These are phyloP conservation scores for Zoanthus sociatus DNA, from an alignment of 92 coral and sea anemone species.

Conservation along the genomic window DNA sequence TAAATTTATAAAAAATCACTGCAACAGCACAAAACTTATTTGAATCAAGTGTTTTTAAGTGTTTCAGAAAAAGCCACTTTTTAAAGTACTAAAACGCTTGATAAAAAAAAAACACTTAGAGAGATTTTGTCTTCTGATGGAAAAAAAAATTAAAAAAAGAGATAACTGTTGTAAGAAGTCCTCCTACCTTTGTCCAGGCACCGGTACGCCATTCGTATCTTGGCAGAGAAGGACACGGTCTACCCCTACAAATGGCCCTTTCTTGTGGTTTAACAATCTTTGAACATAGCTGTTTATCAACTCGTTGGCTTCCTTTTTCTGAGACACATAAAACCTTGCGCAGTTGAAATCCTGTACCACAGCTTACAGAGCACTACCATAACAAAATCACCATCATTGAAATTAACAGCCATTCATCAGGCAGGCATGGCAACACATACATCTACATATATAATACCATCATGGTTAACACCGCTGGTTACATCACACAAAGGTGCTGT, in stretches of 20 bases:
- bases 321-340: conserved; percentile 71
- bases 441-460: neutral
- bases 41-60: no score
- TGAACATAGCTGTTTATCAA: conserved; percentile 67
- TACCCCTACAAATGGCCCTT: conserved; percentile 61
- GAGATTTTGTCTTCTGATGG: neutral
- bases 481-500: no score
- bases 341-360: conserved; percentile 72
- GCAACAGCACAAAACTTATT: no score
- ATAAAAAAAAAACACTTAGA: no score
- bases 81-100: no score
- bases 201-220: conserved; percentile 59
- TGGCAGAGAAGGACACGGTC: conserved; percentile 8
- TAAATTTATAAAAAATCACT: no score
- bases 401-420: neutral
- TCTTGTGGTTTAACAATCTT: conserved; percentile 67
- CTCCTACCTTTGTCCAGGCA: conserved; percentile 76
- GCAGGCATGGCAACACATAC: no score
- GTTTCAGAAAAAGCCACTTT: no score
- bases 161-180: neutral
- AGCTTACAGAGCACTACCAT: conserved; percentile 77
- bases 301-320: conserved; percentile 51
- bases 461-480: no score
- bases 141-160: neutral
- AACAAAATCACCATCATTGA: neutral